Evolutionary conservation across 2,888 invertebrate genomes (phyloP).

Genomic region (Sipha maydis): DNA sequence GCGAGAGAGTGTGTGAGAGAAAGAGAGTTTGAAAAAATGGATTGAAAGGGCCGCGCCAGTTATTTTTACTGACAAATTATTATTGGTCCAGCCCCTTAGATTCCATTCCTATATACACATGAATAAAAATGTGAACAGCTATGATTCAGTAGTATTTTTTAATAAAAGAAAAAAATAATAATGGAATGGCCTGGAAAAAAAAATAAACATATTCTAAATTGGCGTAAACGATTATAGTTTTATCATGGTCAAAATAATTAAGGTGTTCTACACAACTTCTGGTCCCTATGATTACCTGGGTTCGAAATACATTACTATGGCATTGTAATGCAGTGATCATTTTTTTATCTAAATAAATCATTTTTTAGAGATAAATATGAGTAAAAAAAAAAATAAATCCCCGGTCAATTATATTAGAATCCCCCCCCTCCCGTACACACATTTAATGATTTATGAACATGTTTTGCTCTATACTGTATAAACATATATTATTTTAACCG

Average conservation of each 20-base stretch:
- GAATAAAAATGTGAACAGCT: conserved; percentile 26
- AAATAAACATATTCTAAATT: background rate
- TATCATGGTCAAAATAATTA: background rate
- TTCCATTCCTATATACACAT: background rate
- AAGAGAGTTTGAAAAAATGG: no score
- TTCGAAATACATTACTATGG: background rate
- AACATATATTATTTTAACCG: background rate
- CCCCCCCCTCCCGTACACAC: background rate
- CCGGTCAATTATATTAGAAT: no score
- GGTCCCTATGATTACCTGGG: background rate
- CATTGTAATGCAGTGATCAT: no score
- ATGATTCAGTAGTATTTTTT: conserved; percentile 35
- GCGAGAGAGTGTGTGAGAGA: no score
- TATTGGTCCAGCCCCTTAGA: conserved; percentile 40
- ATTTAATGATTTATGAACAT: background rate
- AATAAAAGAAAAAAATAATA: background rate
- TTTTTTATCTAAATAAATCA: no score
- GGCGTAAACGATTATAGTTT: conserved; percentile 1
- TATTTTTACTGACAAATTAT: conserved; percentile 58
- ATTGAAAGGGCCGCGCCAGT: conserved; percentile 7
- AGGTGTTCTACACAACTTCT: conserved; percentile 8
- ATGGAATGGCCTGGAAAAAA: background rate
- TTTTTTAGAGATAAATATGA: no score
- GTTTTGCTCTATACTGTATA: background rate
- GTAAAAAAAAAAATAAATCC: no score